Evolutionary conservation across 1,140 invertebrate genomes (phyloP), one percentile per base, ranked within the genome.

Genomic region (Bombyx mandarina): DNA sequence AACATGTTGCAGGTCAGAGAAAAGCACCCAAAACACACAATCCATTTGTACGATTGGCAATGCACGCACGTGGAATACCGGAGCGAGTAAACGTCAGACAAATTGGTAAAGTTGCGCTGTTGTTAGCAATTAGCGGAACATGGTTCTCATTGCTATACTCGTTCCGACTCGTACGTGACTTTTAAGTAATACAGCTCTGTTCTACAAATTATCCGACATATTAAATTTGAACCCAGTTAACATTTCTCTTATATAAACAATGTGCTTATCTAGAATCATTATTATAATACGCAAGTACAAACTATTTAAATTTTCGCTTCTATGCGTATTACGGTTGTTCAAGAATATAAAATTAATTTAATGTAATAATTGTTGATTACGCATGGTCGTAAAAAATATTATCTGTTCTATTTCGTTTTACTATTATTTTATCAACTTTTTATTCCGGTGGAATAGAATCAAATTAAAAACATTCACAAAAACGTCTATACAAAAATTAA

Each of bases 101-200:
- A 63, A 61, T 61, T 60, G 54, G 48, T 56, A 46, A 58, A 61
- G 56, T 60, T 61, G 46, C 53, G 54, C 60, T 58, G 58, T 60
- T 52, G 55, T 52, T 49, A 57, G 54, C 51, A 61, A 66, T 63
- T 66, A 63, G 44, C 45, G 54, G 45, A 61, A 61, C 65, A 60
- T 58, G 58, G 53, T 58, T 56, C 52, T 56, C 50, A 57, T 35
- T 58, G 26, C 49, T 22, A 26, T 26, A 51, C 18, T 26, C 18
- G 35, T 12, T 43, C 26, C 22, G 9, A 44, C 43, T 56, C n/a
- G 45, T 56, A 63, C 62, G 52, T 57, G 55, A 35, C 53, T 56
- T 45, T 62, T 58, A 43, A 18, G 54, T 44, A 45, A 53, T 45
- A 45, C 58, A 49, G 42, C 50, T 60, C 53, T 59, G 51, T 57